Percentiles rank a stretch among this genome's conserved stretches.
Conservation (phyloP, 2,113 vertebrate genomes). For the Piaya cayana region DNA sequence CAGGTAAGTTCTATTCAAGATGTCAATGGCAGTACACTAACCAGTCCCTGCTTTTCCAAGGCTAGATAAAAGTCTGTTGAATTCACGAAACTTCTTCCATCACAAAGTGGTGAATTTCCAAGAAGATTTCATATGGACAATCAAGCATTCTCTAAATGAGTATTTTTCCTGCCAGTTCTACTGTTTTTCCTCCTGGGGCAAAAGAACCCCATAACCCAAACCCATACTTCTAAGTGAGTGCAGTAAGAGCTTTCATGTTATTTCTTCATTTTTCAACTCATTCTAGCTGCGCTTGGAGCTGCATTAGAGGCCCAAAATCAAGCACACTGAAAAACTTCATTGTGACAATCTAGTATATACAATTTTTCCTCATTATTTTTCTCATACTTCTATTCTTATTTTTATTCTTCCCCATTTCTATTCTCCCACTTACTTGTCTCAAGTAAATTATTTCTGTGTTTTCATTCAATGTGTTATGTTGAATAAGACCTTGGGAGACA, state of each 20-base stretch:
- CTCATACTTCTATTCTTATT: background rate
- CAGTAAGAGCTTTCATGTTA: background rate
- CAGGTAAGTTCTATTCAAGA: background rate
- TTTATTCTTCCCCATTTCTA: background rate
- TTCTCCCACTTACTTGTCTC: background rate
- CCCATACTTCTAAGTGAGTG: background rate
- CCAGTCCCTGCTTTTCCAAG: background rate
- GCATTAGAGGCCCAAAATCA: background rate
- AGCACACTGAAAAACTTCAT: background rate
- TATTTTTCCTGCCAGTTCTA: background rate
- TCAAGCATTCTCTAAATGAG: background rate
- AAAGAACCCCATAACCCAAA: background rate
- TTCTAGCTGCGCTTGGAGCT: background rate
- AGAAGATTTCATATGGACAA: background rate
- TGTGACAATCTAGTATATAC: background rate
- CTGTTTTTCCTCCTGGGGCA: background rate
- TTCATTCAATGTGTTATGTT: background rate
- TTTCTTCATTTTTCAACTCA: background rate
- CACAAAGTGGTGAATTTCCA: accelerated
- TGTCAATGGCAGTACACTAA: background rate
- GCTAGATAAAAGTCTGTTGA: background rate
- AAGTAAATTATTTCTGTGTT: background rate
- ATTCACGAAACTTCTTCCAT: background rate
- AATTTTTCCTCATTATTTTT: background rate
- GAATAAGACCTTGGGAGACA: background rate